Conservation (phyloP, 1,140 invertebrate species). For the Drosophila fuyamai region DNA sequence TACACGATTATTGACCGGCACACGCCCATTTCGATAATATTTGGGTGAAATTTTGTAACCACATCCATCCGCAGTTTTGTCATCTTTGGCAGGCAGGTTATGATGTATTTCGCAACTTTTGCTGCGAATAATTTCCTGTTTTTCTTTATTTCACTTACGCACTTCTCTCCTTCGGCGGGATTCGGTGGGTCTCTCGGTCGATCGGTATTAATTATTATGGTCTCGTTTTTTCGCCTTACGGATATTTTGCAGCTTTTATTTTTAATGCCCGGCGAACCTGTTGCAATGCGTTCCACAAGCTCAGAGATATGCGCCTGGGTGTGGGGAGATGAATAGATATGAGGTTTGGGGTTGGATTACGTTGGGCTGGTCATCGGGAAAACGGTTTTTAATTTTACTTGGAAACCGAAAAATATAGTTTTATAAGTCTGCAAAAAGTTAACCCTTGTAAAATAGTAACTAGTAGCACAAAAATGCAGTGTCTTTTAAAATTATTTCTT, state of each 20-base stretch:
- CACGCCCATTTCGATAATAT: background rate
- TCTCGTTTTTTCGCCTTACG: constrained; percentile 37
- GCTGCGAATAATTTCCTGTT: constrained; percentile 69
- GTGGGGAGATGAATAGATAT: constrained; percentile 35
- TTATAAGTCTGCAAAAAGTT: too few species aligned
- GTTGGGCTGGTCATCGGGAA: constrained; percentile 2
- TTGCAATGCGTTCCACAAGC: constrained; percentile 61
- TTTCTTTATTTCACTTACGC: constrained; percentile 70
- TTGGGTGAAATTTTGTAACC: constrained; percentile 4
- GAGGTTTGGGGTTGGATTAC: constrained; percentile 14
- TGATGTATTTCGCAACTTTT: constrained; percentile 69
- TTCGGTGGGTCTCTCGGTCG: constrained; percentile 57
- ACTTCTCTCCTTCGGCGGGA: constrained; percentile 45
- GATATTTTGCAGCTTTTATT: constrained; percentile 33
- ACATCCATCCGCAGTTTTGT: constrained; percentile 41
- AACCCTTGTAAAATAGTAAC: too few species aligned
- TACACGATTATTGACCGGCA: constrained; percentile 4
- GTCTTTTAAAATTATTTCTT: too few species aligned
- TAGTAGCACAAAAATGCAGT: too few species aligned
- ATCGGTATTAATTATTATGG: constrained; percentile 71
- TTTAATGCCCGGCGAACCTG: constrained; percentile 64
- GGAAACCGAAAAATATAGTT: background rate
- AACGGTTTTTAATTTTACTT: background rate
- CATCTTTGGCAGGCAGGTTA: constrained; percentile 63
- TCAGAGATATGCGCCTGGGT: constrained; percentile 12